Evolutionary conservation across 2,797 vertebrate genomes (phyloP), one percentile per base, ranked within the genome.

Genomic region (Onychomys arenicola): DNA sequence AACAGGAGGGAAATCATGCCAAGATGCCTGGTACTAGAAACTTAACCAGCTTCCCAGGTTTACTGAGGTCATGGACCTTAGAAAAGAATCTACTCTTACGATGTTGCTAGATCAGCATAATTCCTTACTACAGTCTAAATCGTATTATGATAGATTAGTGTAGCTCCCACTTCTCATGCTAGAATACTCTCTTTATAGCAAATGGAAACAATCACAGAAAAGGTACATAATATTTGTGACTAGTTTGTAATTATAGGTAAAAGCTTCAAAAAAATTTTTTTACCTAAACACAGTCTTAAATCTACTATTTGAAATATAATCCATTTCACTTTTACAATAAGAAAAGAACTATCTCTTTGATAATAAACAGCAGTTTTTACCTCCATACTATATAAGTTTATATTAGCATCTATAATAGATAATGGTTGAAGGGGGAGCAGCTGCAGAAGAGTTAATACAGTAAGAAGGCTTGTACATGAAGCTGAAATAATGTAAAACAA

Each of bases 211-310:
- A 46, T 65, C 40, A 67, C 19, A 67, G 29, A 67, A 65, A 65
- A 34, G 57, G 82, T 49, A 87, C 11, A n/a, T 27, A 37, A 7
- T 75, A 71, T 27, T 92, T 92, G 80, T 57, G 65, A 96, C 0
- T 85, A 37, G 10, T 14, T 73, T 82, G 10, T n/a, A 61, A 21
- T 59, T 65, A 21, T 27, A 81, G 40, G 63, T 57, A 73, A 87
- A 87, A 93, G 71, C 81, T 92, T 27, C 46, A 67, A 61, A 95
- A 95, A 37, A n/a, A n/a, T n/a, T 76, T 80, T 93, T 71, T 43
- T 90, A 10, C 69, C 21, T 55, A 61, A 67, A 90, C 78, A 1
- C 14, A 78, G 76, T 80, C 92, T 87, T 55, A 89, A 94, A 87
- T 87, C 55, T 16, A 17, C 13, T 89, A 21, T 73, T 93, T 81